Base-by-base conservation (phyloP, 2,888 invertebrate species). In the Teleiodes luculella region DNA sequence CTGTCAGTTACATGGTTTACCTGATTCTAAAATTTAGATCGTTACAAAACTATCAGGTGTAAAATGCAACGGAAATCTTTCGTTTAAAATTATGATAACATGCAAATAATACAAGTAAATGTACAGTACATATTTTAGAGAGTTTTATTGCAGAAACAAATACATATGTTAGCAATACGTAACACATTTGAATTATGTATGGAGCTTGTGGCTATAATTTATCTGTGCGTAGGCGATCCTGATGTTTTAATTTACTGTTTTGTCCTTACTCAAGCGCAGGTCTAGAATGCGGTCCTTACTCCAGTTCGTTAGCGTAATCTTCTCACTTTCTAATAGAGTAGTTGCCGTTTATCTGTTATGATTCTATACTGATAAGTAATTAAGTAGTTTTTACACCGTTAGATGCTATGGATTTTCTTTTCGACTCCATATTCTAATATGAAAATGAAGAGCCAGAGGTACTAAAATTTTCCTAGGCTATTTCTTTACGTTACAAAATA, bases 171-270 rank as follows among this genome's bases (percentile, higher is more conserved):
- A 66, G 56, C 62, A 57, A 63, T 67, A 63, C 65, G 64, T 68
- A 76, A 79, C 78, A 74, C 57, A 73, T 74, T 76, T 82, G 78
- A 81, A 76, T 80, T 75, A 81, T 80, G 76, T 74, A 78, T 75
- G 63, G 64, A 57, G 58, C 65, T 63, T 68, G 71, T 67, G 62
- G 67, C 61, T 67, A 66, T 76, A 74, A 77, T 70, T 76, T 76
- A 73, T 72, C 66, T 64, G 59, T 57, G 74, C 74, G 80, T 80
- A 73, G 83, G 81, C 77, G 78, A 78, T 80, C 69, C 64, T 62
- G 70, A 72, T 76, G 71, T 74, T 72, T 72, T 74, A 72, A 74
- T 76, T 71, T 77, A 76, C 67, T 73, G 70, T 75, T 77, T 75
- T 70, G 74, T 76, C 68, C 70, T 61, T 72, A 67, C 69, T 70